phyloP scores from a whole-genome alignment of 2,888 invertebrate species.

The Chloromyia formosa region DNA sequence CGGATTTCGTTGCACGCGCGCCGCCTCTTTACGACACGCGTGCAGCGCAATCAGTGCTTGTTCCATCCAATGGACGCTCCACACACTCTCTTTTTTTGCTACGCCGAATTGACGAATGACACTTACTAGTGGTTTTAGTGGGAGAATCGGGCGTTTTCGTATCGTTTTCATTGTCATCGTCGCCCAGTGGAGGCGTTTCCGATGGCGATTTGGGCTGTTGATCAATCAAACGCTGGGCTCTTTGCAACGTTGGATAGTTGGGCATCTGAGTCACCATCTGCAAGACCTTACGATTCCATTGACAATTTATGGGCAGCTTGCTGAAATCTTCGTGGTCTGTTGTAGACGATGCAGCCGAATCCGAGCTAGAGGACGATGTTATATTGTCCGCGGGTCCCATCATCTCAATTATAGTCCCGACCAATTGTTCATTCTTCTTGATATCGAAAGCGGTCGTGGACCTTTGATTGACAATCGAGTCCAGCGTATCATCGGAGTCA shows the following conservation, averaged over 20 bases:
- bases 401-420: conserved; percentile 21
- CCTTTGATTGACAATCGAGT: conserved; percentile 34
- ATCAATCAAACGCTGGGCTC: conserved; percentile 60
- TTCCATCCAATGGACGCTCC: conserved; percentile 25
- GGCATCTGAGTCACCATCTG: conserved; percentile 61
- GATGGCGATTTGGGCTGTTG: conserved; percentile 65
- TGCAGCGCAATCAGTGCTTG: conserved; percentile 16
- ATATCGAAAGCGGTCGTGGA: conserved; percentile 51
- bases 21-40: neutral
- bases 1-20: neutral
- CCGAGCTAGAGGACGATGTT: conserved; percentile 58
- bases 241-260: conserved; percentile 53
- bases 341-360: conserved; percentile 56
- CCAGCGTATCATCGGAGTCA: neutral
- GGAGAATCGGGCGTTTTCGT: conserved; percentile 53
- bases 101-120: neutral
- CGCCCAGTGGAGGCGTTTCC: conserved; percentile 57
- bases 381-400: conserved; percentile 53
- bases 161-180: conserved; percentile 46
- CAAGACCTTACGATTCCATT: conserved; percentile 57
- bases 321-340: conserved; percentile 51
- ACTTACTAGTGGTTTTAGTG: conserved; percentile 49
- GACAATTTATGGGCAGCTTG: conserved; percentile 55
- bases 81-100: neutral
- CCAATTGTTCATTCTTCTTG: conserved; percentile 54